Conservation (phyloP, 2,113 vertebrate genomes). For the Talpa occidentalis region DNA sequence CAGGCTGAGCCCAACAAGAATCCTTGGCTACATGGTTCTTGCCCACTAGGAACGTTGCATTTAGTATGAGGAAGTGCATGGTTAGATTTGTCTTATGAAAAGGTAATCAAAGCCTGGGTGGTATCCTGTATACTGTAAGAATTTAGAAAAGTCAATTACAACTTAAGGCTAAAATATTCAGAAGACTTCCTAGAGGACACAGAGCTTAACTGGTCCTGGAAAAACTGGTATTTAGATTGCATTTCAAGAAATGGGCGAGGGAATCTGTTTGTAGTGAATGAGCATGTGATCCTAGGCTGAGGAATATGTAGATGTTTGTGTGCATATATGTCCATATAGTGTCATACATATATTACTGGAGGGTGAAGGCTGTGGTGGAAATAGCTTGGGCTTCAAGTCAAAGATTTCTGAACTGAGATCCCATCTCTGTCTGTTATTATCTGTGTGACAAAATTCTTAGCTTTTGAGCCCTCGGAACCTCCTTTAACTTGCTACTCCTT, state of each 20-base stretch:
- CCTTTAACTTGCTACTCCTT: background rate
- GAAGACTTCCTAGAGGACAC: background rate
- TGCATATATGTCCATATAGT: background rate
- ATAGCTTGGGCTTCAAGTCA: background rate
- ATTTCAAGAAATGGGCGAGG: background rate
- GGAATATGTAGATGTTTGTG: background rate
- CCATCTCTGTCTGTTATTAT: background rate
- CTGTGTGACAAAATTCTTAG: background rate
- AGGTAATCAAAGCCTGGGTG: background rate
- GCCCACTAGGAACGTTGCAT: background rate
- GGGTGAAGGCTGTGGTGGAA: background rate
- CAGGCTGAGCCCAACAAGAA: background rate
- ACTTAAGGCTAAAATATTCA: background rate
- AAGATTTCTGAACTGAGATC: background rate
- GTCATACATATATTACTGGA: background rate
- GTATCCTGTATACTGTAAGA: background rate
- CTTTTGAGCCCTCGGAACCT: background rate
- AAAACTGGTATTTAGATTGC: background rate
- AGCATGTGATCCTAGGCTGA: background rate
- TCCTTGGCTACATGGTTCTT: background rate
- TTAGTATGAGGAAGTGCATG: background rate
- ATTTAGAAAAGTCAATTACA: constrained; percentile 2
- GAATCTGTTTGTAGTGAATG: background rate
- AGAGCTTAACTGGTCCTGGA: background rate
- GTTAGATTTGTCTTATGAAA: background rate